phyloP scores from a whole-genome alignment of 37 sponge, comb jelly and placozoan genomes.

The Cliona cf. orientalis region DNA sequence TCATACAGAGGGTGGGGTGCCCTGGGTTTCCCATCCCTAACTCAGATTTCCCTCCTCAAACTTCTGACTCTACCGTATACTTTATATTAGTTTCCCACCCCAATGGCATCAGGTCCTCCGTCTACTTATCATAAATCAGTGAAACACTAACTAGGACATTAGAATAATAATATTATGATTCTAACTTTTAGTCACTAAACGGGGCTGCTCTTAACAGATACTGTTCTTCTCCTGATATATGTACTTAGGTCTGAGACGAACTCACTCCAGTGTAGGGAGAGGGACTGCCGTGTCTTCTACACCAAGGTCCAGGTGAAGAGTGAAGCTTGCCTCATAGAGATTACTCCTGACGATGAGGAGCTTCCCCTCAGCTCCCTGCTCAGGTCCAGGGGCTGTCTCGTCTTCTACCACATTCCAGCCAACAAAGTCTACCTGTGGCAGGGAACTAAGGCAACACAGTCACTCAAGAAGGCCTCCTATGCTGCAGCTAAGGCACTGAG shows the following conservation, averaged over 20 bases:
- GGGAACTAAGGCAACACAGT: constrained; percentile 51
- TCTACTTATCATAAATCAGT: too few species aligned
- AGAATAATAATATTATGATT: too few species aligned
- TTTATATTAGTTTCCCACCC: too few species aligned
- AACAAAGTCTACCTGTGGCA: constrained; percentile 59
- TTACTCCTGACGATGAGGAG: constrained; percentile 27
- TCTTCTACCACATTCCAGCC: constrained; percentile 48
- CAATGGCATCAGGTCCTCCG: too few species aligned
- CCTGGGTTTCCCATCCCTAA: too few species aligned
- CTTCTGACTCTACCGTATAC: too few species aligned
- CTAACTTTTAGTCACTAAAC: too few species aligned
- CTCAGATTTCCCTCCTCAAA: too few species aligned
- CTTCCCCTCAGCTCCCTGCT: constrained; percentile 28
- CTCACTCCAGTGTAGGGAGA: constrained; percentile 11
- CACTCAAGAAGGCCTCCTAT: constrained; percentile 26
- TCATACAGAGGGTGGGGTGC: too few species aligned
- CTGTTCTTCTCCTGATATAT: background rate
- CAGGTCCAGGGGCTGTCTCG: constrained; percentile 74
- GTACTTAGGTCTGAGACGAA: constrained; percentile 43
- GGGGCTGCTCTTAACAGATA: background rate
- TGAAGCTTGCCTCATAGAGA: constrained; percentile 70
- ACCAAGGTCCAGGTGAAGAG: constrained; percentile 43
- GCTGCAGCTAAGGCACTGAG: constrained; percentile 48
- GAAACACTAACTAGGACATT: too few species aligned
- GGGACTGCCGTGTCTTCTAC: constrained; percentile 47